Evolutionary conservation across 2,113 vertebrate genomes (phyloP), one percentile per base, ranked within the genome.

Genomic region (Camelus bactrianus): DNA sequence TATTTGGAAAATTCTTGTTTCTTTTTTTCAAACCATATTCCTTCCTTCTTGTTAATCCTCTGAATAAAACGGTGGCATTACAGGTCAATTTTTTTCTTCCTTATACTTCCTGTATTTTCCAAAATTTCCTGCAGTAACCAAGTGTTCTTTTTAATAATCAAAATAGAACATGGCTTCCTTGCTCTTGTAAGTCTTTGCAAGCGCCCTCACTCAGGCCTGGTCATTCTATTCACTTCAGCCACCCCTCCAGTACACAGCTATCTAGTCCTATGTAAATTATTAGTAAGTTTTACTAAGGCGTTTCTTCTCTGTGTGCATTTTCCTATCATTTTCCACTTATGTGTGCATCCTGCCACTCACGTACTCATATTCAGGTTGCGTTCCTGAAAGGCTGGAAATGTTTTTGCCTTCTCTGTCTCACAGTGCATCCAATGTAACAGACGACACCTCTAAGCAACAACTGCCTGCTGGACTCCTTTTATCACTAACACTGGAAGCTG

Each of bases 61-160:
- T 50, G 42, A 95, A 38, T 77, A 85, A 89, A 82, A 92, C 58
- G 14, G 26, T 84, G n/a, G 58, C 32, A 95, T 82, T 67, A 79
- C 9, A 84, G 32, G 87, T 81, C 16, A 65, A 20, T 54, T 69
- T 83, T 83, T 72, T 95, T 81, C 65, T 89, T 94, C 58, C 60
- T 93, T 79, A 48, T 60, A 88, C 6, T 77, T 90, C 5, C 20
- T 73, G 13, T 50, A 88, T 72, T 92, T 96, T 86, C 75, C 58
- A 67, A 87, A 69, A 11, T 64, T 95, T 94, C 73, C 58, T 92
- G 76, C 38, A 94, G n/a, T 93, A 35, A 81, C 11, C 86, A 90
- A n/a, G 28, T 56, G 10, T 12, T 89, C 72, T 65, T 83, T 73
- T 69, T 72, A 83, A 93, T 69, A 73, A 96, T 46, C 60, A 79